Base-by-base conservation (phyloP, 64 coral and sea anemone genomes). In the Montipora sp. region DNA sequence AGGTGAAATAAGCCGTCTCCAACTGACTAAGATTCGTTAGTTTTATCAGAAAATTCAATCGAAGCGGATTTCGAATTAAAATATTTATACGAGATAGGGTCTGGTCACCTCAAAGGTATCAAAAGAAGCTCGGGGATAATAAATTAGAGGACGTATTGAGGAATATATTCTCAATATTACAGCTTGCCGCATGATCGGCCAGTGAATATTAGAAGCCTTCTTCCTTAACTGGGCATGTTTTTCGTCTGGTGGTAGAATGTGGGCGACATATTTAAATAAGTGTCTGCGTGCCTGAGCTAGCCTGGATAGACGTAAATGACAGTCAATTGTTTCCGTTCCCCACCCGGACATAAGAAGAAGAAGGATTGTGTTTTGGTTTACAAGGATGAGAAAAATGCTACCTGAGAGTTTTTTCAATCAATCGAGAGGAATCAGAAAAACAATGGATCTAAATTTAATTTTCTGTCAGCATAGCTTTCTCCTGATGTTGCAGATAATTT, bases 271-370 rank as follows among this genome's bases (percentile, higher is more conserved):
- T 36, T 63, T 47, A 27, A 27, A 66, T 51, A 47, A 47, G 6
- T 83, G 59, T 27, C 6, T 83, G n/a, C 82, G 15, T 85, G 82
- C 66, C 65, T 50, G 45, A 85, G 22, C 82, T 49, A 70, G 82
- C 65, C 82, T 23, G 60, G 65, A 81, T 36, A 81, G 53, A 81
- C 79, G 79, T 81, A 81, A 81, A 61, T 36, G 55, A 43, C 23
- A 36, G 53, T 60, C 15, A 46, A 80, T 80, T 80, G 78, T 15
- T 81, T 43, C 57, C 21, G 51, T 60, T 48, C 79, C 51, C 51
- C 79, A 53, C 79, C 55, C 22, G 4, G 61, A 13, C 61, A 18
- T 14, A 9, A 15, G 11, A 4, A 66, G 11, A 3, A 18, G 16
- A 66, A 73, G 36, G 36, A 36, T 36, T 36, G 36, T 36, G 36